Conservation (phyloP, 2,888 invertebrate genomes). For the Ochropleura leucogaster region DNA sequence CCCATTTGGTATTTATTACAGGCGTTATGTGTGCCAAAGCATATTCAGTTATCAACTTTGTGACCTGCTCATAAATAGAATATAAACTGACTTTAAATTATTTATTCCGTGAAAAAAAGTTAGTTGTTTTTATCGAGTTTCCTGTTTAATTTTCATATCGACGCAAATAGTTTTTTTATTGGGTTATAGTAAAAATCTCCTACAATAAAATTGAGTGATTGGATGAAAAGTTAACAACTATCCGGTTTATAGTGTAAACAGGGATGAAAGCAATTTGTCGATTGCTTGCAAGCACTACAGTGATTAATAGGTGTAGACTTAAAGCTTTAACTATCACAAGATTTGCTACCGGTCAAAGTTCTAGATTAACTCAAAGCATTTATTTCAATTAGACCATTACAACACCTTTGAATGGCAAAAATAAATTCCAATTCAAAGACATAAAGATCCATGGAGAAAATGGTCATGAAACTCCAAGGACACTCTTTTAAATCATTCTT, state of each 20-base stretch:
- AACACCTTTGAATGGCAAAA: too few relatives aligned
- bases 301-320: constrained; percentile 16
- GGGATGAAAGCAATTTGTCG: constrained; percentile 27
- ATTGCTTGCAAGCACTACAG: constrained; percentile 36
- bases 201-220: constrained; percentile 28
- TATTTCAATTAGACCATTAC: too few relatives aligned
- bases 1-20: background rate
- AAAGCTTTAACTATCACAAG: background rate
- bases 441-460: too few relatives aligned
- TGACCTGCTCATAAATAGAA: background rate
- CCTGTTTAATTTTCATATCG: constrained; percentile 22
- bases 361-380: background rate
- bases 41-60: background rate
- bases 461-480: too few relatives aligned
- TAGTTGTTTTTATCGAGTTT: background rate
- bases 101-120: background rate
- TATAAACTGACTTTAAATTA: background rate
- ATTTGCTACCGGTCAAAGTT: background rate
- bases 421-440: too few relatives aligned
- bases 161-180: constrained; percentile 20
- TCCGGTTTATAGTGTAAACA: constrained; percentile 21
- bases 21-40: background rate
- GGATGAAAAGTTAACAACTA: constrained; percentile 34
- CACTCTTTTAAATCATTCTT: too few relatives aligned
- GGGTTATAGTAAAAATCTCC: constrained; percentile 1